Percentiles rank a stretch among this genome's conserved stretches.
These are phyloP conservation scores for Drosophila siamana DNA, from an alignment of 2,888 invertebrate species.

Conservation along the genomic window DNA sequence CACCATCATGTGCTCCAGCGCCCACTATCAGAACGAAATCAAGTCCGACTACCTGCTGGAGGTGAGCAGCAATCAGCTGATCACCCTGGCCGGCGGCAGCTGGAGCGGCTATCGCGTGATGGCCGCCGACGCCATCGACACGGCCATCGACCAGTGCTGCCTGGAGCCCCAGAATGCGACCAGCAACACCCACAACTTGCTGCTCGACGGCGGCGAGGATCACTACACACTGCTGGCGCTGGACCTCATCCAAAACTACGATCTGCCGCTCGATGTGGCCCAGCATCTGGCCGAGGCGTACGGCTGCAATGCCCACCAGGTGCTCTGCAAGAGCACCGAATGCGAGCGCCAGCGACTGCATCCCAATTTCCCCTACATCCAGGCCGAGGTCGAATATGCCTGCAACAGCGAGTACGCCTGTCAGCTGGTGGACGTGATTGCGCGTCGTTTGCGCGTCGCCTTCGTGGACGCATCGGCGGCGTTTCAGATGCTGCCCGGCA, in stretches of 20 bases:
- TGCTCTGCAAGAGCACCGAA: slow-evolving; percentile 96
- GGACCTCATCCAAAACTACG: slow-evolving; percentile 98
- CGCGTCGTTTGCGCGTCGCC: slow-evolving; percentile 95
- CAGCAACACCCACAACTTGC: slow-evolving; percentile 93
- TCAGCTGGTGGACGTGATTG: slow-evolving; percentile 98
- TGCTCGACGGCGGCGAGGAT: slow-evolving; percentile 97
- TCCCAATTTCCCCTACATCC: slow-evolving; percentile 99
- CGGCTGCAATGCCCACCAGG: slow-evolving; percentile 96
- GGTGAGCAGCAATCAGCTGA: slow-evolving; percentile 93
- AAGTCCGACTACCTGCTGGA: slow-evolving; percentile 99
- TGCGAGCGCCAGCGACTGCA: slow-evolving; percentile 90
- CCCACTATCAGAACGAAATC: slow-evolving; percentile 82
- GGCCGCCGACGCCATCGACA: slow-evolving; percentile 98
- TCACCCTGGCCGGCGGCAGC: slow-evolving; percentile 99
- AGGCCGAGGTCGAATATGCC: slow-evolving; percentile 96
- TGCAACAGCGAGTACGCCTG: slow-evolving; percentile 97
- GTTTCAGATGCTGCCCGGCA: slow-evolving; percentile 95
- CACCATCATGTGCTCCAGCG: slow-evolving; percentile 94
- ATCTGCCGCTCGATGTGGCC: slow-evolving; percentile 98
- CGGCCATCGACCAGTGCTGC: slow-evolving; percentile 89
- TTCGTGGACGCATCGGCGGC: slow-evolving; percentile 99
- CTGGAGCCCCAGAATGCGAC: slow-evolving; percentile 88
- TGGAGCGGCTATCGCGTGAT: slow-evolving; percentile 99
- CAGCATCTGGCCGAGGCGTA: slow-evolving; percentile 97
- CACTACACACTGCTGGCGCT: slow-evolving; percentile 99